Base-by-base conservation (phyloP, 2,113 vertebrate genomes). In the human (Homo sapiens) region DNA sequence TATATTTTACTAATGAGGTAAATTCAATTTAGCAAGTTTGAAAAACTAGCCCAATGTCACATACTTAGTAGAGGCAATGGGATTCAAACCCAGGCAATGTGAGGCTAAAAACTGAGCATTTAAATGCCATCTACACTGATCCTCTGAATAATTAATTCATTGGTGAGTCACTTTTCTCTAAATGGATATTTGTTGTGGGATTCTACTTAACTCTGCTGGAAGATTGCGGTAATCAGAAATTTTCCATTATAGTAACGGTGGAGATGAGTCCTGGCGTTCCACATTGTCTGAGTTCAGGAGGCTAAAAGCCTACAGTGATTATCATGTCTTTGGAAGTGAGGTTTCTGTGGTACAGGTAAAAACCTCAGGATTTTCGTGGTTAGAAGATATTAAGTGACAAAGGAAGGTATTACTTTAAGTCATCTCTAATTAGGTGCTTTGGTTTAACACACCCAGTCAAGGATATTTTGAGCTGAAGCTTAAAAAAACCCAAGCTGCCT, bases 341-440 rank as follows among this genome's bases (percentile, higher is more conserved):
- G 90, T 93, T 97, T 96, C 94, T 97, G 96, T 76, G 94, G 95
- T 90, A 43, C 57, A 90, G 72, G 90, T 78, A 97, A 89, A 96
- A 90, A 93, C 66, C 95, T 95, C 73, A 38, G 90, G 92, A 79
- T 97, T 95, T 97, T 96, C 35, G 35, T 64, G 90, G 95, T 96
- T 95, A 97, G 70, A 93, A 76, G 86, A 92, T 95, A 85, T 93
- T 96, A 96, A 96, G 88, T 93, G 76, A 97, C 96, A 96, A 96
- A 97, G 84, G 45, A 92, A 97, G 50, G 90, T 68, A 97, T 97
- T 96, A 82, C 84, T 93, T 55, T 96, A 97, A 97, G 45, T 92
- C 95, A 83, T 64, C 88, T 96, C 95, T 97, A 98, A 98, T 97
- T 97, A 98, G 95, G 88, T 80, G 78, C 88, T 96, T 98, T 95